Percentiles rank a stretch among this genome's conserved stretches.
Conservation (phyloP, 2,113 vertebrate genomes). For the Vireo altiloquus region DNA sequence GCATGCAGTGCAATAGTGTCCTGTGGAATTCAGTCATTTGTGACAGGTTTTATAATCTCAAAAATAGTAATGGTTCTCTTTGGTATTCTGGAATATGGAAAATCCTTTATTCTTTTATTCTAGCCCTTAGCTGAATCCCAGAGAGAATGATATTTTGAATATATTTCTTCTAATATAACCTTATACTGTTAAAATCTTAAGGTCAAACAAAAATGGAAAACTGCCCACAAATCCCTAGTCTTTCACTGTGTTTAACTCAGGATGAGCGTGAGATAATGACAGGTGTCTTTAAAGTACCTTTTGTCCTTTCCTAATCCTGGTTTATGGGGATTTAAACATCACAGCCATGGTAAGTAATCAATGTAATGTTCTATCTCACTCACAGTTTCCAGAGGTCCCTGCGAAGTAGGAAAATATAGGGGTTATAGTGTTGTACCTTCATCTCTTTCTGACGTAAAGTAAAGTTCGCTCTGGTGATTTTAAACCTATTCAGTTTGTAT, state of each 20-base stretch:
- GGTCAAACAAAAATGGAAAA: slow-evolving; percentile 21
- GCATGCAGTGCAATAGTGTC: background rate
- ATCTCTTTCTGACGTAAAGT: background rate
- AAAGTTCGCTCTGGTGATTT: background rate
- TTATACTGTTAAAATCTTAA: background rate
- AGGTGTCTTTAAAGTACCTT: slow-evolving; percentile 61
- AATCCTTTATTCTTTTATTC: background rate
- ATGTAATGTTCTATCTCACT: background rate
- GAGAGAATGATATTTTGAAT: background rate
- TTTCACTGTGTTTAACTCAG: slow-evolving; percentile 23
- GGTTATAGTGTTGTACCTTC: background rate
- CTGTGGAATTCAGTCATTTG: background rate
- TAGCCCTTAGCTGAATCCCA: background rate
- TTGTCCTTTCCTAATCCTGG: slow-evolving; percentile 54
- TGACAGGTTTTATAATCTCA: background rate
- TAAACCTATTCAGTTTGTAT: background rate
- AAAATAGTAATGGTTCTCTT: background rate
- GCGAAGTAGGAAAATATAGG: background rate
- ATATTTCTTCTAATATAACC: background rate
- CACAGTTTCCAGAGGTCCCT: background rate
- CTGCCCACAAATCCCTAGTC: background rate
- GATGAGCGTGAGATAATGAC: slow-evolving; percentile 27
- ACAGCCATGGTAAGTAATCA: background rate
- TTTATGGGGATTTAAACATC: slow-evolving; percentile 59
- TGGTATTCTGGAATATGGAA: background rate